A percentile compares a stretch with the other conserved stretches of the same genome.
Evolutionary conservation across 37 sponge, comb jelly and placozoan species (phyloP).

Genomic region (Chondrilla cf. caribensis): DNA sequence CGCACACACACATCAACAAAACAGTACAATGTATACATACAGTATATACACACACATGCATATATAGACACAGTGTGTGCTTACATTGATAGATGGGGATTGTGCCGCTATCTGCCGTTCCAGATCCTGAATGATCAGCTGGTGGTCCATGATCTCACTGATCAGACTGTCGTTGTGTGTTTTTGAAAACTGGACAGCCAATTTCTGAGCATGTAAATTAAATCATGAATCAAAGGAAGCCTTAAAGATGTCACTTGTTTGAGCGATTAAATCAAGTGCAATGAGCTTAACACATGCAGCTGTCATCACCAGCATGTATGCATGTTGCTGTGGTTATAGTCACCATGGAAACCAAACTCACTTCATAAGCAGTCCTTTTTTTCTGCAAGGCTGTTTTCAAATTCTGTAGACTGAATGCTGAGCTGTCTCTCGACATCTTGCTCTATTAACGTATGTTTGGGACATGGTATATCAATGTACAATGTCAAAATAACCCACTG

Average conservation of each 20-base stretch:
- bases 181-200: neutral
- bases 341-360: neutral
- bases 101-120: slow-evolving; percentile 65
- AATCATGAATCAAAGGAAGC: neutral
- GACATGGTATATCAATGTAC: neutral
- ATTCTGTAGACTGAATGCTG: slow-evolving; percentile 43
- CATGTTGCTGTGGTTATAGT: too few species aligned
- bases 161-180: slow-evolving; percentile 3
- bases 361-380: slow-evolving; percentile 49
- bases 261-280: too few species aligned
- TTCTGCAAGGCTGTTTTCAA: slow-evolving; percentile 60
- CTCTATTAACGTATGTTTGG: neutral
- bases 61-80: neutral
- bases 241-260: too few species aligned
- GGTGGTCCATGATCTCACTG: slow-evolving; percentile 43
- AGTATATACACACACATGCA: too few species aligned
- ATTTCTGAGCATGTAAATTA: too few species aligned
- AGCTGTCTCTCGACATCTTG: slow-evolving; percentile 7
- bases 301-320: too few species aligned
- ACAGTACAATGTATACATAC: too few species aligned
- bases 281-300: too few species aligned
- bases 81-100: slow-evolving; percentile 49
- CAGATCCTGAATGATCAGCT: slow-evolving; percentile 54
- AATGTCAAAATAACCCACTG: too few species aligned
- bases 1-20: too few species aligned